Conservation (phyloP, 1,140 invertebrate species). For the Drosophila punjabiensis region DNA sequence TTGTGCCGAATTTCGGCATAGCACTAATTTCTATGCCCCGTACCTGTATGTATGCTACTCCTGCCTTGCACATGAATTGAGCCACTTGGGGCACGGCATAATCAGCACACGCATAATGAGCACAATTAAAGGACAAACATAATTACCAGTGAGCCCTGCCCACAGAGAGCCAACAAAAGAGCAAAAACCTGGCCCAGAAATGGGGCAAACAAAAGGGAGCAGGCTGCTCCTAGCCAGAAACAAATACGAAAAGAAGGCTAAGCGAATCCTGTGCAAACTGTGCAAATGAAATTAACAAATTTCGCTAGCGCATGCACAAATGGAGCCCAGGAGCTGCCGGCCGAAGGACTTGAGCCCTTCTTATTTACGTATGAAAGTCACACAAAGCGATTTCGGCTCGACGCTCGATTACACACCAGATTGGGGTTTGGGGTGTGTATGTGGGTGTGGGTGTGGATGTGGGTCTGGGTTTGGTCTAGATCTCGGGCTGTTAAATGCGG, state of each 20-base stretch:
- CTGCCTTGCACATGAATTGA: constrained; percentile 69
- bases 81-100: constrained; percentile 75
- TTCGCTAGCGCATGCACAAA: constrained; percentile 70
- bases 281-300: constrained; percentile 81
- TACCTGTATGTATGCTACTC: constrained; percentile 6
- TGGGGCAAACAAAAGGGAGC: constrained; percentile 23
- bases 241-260: constrained; percentile 40
- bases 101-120: constrained; percentile 81
- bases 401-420: constrained; percentile 71
- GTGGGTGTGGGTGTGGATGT: neutral
- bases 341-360: constrained; percentile 29
- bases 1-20: constrained; percentile 22
- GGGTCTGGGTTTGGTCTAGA: neutral
- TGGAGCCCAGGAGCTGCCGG: constrained; percentile 12
- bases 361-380: constrained; percentile 81
- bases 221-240: constrained; percentile 21
- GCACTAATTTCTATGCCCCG: constrained; percentile 23
- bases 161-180: constrained; percentile 37
- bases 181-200: constrained; percentile 45
- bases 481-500: constrained; percentile 67
- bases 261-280: constrained; percentile 65
- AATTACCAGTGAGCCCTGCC: constrained; percentile 70
- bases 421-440: constrained; percentile 21
- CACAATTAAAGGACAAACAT: constrained; percentile 82
- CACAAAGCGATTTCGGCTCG: constrained; percentile 72